Conservation (phyloP, 1,140 invertebrate genomes). For the Pissodes strobi region DNA sequence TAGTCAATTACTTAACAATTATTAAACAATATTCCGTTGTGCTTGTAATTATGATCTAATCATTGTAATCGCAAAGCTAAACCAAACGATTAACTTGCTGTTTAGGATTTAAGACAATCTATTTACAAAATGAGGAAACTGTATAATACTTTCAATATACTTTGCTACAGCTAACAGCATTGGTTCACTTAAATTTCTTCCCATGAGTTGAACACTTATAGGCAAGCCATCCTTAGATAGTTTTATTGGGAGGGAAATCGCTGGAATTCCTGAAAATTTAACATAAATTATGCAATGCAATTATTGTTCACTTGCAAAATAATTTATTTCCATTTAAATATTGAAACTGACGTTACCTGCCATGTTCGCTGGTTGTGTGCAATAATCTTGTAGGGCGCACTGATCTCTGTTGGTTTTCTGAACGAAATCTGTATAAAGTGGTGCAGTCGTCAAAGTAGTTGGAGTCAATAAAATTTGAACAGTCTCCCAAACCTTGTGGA, state of each 20-base stretch:
- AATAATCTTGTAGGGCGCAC: conserved; percentile 89
- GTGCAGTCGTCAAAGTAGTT: conserved; percentile 85
- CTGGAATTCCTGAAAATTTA: conserved; percentile 75
- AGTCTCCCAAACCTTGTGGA: conserved; percentile 67
- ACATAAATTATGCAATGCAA: background rate
- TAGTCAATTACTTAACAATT: too few relatives aligned
- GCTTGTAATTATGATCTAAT: too few relatives aligned
- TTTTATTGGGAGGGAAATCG: conserved; percentile 83
- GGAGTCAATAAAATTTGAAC: conserved; percentile 92
- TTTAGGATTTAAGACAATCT: conserved; percentile 2
- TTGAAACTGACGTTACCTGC: too few relatives aligned
- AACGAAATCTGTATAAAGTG: conserved; percentile 77
- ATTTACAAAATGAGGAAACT: conserved; percentile 42
- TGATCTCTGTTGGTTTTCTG: conserved; percentile 82
- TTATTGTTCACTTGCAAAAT: background rate
- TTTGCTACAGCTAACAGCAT: conserved; percentile 78
- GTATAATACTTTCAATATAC: conserved; percentile 73
- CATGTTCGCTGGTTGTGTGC: conserved; percentile 94
- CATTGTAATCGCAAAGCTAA: too few relatives aligned
- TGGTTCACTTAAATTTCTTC: conserved; percentile 76
- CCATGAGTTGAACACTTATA: conserved; percentile 92
- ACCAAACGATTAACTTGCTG: too few relatives aligned
- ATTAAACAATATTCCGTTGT: too few relatives aligned
- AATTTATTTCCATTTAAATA: too few relatives aligned
- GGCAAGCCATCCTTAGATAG: conserved; percentile 81